Evolutionary conservation across 2,797 vertebrate species (phyloP).

Genomic region (Synanceia verrucosa): DNA sequence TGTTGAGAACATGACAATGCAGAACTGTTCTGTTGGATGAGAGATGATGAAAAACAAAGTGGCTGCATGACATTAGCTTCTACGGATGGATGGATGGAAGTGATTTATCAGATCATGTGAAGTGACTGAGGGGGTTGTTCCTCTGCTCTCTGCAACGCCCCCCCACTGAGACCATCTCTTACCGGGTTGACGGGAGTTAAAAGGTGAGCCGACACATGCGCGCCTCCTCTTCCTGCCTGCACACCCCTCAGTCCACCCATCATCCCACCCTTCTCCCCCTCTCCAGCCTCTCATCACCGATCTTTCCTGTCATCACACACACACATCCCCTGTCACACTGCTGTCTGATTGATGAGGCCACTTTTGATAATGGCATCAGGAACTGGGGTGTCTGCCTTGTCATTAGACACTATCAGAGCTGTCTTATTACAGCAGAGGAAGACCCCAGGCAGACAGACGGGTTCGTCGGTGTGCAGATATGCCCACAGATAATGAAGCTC

Average conservation of each 20-base stretch:
- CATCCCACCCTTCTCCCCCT: constrained; percentile 47
- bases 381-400: constrained; percentile 79
- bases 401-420: constrained; percentile 79
- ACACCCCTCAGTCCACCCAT: constrained; percentile 44
- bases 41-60: not conserved
- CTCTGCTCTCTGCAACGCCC: constrained; percentile 29
- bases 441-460: constrained; percentile 62
- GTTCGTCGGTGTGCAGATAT: constrained; percentile 54
- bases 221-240: constrained; percentile 64
- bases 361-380: constrained; percentile 84
- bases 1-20: constrained; percentile 15
- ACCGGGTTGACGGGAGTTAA: constrained; percentile 41
- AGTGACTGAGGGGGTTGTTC: constrained; percentile 36
- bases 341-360: constrained; percentile 78
- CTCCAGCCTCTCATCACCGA: constrained; percentile 76
- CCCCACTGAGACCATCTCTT: constrained; percentile 28
- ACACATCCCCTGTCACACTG: constrained; percentile 66
- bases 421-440: constrained; percentile 75
- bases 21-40: constrained; percentile 10
- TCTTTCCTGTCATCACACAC: constrained; percentile 77
- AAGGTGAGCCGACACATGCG: constrained; percentile 40
- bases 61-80: not conserved
- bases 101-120: constrained; percentile 26
- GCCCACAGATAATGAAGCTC: constrained; percentile 65
- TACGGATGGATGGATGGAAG: constrained; percentile 4